Base-by-base conservation (phyloP, 2,888 invertebrate species). In the Lymantria dispar region DNA sequence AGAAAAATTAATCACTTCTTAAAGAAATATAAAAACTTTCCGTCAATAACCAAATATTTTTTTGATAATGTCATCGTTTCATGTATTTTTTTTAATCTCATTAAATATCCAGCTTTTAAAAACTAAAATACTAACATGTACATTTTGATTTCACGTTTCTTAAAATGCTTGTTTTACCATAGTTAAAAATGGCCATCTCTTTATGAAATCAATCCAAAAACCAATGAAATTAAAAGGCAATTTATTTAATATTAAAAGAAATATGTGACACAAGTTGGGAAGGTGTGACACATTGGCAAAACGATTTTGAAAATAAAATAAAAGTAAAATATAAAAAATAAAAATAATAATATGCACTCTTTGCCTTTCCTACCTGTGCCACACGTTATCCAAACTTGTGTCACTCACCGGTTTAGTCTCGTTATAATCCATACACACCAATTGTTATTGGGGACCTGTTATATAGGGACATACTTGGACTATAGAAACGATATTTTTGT, bases 221-320 rank as follows among this genome's bases (percentile, higher is more conserved):
- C 22, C 22, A 22, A 22, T 3, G 22, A 22, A 22, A 22, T 2
- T 22, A 22, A 22, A 22, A 22, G 22, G 22, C 22, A 22, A 3
- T 22, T 22, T 22, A 3, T 22, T 22, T 22, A n/a, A 48, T 40
- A 53, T 37, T 33, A 47, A 43, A 47, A 58, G 33, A n/a, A 51
- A 72, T 71, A 80, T 89, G 91, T 91, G 92, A 92, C 92, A 92
- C 92, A 92, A 91, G 91, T 87, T 74, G 87, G 91, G 87, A 90
- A 91, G 85, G 91, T 88, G 91, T 91, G 92, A 91, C 91, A 89
- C 87, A 78, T 65, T 54, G 76, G 80, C 72, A 76, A 72, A 60
- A 54, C 53, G 50, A 30, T 43, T 43, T 64, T 48, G 45, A 50
- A 56, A 63, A 56, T 58, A 50, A 51, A 62, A 58, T 51, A 60